phyloP scores from a whole-genome alignment of 2,888 invertebrate genomes.

The Uropetala carovei region DNA sequence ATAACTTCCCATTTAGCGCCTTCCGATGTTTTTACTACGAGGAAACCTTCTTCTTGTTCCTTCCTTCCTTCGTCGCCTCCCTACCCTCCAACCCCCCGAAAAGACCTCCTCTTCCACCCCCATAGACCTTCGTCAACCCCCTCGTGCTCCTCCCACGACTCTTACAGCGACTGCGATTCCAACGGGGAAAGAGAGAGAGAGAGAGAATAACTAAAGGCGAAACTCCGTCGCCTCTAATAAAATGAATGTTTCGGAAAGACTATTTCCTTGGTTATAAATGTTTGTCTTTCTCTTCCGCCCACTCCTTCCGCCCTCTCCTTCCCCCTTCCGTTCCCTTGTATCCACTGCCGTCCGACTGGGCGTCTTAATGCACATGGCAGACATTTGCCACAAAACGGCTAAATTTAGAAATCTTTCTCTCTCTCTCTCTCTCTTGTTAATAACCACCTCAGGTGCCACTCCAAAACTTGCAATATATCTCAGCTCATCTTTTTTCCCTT shows the following conservation, averaged over 20 bases:
- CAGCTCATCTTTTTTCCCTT: too few species aligned
- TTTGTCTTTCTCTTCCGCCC: neutral
- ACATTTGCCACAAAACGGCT: too few species aligned
- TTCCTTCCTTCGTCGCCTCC: neutral
- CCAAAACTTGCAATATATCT: too few species aligned
- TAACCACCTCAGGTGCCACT: too few species aligned
- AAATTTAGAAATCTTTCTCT: too few species aligned
- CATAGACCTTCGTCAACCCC: neutral
- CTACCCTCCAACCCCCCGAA: neutral
- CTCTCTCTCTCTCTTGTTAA: too few species aligned
- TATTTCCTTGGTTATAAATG: conserved; percentile 1
- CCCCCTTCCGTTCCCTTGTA: neutral
- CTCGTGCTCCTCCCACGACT: neutral
- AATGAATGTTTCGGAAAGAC: conserved; percentile 28
- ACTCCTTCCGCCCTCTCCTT: neutral
- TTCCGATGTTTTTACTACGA: conserved; percentile 49
- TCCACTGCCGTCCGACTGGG: neutral
- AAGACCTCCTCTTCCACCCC: too few species aligned
- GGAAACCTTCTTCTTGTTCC: conserved; percentile 45
- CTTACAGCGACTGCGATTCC: neutral
- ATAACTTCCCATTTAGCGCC: conserved; percentile 63
- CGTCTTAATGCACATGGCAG: too few species aligned
- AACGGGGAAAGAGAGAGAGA: neutral
- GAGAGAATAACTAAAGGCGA: too few species aligned
- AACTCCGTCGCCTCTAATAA: neutral